Percentiles rank a stretch among this genome's conserved stretches.
Evolutionary conservation across 1,140 invertebrate genomes (phyloP).

Genomic region (Trypoxylus dichotomus): DNA sequence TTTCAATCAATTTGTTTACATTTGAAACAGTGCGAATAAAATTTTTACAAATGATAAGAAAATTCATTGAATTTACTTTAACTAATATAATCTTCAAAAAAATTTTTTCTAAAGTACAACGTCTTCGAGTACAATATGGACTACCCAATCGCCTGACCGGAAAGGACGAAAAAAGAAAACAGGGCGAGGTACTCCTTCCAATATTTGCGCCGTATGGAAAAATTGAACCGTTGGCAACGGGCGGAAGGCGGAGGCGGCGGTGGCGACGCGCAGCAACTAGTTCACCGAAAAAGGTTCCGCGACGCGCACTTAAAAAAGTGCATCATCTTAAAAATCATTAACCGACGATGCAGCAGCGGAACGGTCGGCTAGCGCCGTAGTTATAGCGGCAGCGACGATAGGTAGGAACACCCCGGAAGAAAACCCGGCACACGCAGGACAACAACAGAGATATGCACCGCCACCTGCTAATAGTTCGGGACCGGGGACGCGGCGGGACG

Average conservation of each 20-base stretch:
- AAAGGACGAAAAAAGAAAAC: background rate
- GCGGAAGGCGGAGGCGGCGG: slow-evolving; percentile 27
- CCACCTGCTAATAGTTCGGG: background rate
- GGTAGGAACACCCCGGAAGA: slow-evolving; percentile 24
- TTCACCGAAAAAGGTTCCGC: slow-evolving; percentile 49
- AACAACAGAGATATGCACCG: background rate
- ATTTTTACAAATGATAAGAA: too few relatives aligned
- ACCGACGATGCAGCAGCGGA: slow-evolving; percentile 35
- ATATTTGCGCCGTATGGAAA: too few relatives aligned
- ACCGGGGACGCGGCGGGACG: background rate
- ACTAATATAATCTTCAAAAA: too few relatives aligned
- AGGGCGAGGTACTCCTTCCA: background rate
- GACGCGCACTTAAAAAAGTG: slow-evolving; percentile 52
- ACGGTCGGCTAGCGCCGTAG: background rate
- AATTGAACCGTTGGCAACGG: background rate
- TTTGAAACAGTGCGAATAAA: too few relatives aligned
- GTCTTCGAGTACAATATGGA: too few relatives aligned
- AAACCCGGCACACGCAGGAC: slow-evolving; percentile 29
- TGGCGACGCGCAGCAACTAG: slow-evolving; percentile 44
- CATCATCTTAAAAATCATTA: slow-evolving; percentile 54
- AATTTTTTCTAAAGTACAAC: too few relatives aligned
- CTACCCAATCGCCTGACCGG: too few relatives aligned
- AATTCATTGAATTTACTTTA: too few relatives aligned
- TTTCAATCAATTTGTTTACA: too few relatives aligned
- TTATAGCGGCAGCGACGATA: background rate